These are phyloP conservation scores for Antechinus stuartii DNA, from an alignment of 2,113 vertebrate genomes.

Conservation along the genomic window DNA sequence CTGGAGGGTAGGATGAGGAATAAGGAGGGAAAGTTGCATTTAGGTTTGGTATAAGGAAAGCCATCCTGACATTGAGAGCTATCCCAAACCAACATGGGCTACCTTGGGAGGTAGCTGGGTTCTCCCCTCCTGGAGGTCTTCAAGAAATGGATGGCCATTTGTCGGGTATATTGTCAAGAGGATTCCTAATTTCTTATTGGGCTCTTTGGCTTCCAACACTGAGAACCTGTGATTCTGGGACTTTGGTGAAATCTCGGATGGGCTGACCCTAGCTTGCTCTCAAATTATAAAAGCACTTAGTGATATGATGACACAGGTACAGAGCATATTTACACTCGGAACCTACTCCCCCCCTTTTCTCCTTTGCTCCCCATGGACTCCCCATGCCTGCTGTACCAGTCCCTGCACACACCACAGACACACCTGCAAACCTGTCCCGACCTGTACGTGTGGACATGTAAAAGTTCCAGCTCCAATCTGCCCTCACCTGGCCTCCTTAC, in stretches of 20 bases:
- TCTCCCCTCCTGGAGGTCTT: not conserved
- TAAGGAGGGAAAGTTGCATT: not conserved
- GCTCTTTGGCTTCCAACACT: not conserved
- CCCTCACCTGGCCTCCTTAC: not conserved
- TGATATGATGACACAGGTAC: not conserved
- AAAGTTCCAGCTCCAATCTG: not conserved
- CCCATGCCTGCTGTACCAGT: not conserved
- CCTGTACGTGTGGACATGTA: not conserved
- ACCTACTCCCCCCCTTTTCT: not conserved
- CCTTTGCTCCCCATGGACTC: not conserved
- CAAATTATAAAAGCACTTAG: not conserved
- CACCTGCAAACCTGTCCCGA: not conserved
- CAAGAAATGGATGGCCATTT: not conserved
- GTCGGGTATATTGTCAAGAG: not conserved
- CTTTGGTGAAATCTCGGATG: not conserved
- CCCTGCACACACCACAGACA: not conserved
- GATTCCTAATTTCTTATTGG: not conserved
- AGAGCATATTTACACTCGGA: not conserved
- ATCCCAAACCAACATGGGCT: not conserved
- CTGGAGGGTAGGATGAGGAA: not conserved
- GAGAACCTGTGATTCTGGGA: not conserved
- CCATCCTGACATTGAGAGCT: not conserved
- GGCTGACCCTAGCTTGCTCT: not conserved
- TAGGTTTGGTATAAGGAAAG: not conserved
- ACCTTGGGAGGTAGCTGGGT: not conserved